A percentile compares a stretch with the other conserved stretches of the same genome.
Conservation (phyloP, 1,140 invertebrate genomes). For the Brachionus koreanus region DNA sequence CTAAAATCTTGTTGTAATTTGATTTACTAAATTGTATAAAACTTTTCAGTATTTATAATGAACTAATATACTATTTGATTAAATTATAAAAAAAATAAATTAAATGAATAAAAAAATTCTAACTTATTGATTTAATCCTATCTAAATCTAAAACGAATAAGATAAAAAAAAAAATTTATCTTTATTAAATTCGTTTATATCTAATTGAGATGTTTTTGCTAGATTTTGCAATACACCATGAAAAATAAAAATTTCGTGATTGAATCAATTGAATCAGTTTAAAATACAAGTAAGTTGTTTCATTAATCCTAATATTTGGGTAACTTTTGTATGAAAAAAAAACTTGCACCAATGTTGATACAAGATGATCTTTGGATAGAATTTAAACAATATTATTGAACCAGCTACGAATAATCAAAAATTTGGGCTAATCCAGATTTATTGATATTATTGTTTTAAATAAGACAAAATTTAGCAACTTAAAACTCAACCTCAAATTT, state of each 20-base stretch:
- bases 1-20: too few relatives aligned
- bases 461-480: neutral
- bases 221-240: neutral
- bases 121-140: too few relatives aligned
- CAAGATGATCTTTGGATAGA: constrained; percentile 1
- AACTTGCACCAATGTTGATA: neutral
- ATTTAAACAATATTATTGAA: neutral
- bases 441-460: neutral
- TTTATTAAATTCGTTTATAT: neutral
- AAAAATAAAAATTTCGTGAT: neutral
- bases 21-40: too few relatives aligned
- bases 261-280: neutral
- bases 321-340: neutral
- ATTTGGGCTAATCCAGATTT: neutral
- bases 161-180: neutral
- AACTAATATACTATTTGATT: too few relatives aligned
- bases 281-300: neutral
- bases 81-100: too few relatives aligned
- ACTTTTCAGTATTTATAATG: too few relatives aligned
- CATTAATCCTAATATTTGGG: neutral
- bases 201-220: neutral
- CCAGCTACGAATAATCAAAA: neutral
- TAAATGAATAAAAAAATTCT: too few relatives aligned
- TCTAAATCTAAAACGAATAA: too few relatives aligned
- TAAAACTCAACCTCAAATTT: neutral